A percentile compares a stretch with the other conserved stretches of the same genome.
These are phyloP conservation scores for Heliangelus exortis DNA, from an alignment of 2,797 vertebrate genomes.

Conservation along the genomic window DNA sequence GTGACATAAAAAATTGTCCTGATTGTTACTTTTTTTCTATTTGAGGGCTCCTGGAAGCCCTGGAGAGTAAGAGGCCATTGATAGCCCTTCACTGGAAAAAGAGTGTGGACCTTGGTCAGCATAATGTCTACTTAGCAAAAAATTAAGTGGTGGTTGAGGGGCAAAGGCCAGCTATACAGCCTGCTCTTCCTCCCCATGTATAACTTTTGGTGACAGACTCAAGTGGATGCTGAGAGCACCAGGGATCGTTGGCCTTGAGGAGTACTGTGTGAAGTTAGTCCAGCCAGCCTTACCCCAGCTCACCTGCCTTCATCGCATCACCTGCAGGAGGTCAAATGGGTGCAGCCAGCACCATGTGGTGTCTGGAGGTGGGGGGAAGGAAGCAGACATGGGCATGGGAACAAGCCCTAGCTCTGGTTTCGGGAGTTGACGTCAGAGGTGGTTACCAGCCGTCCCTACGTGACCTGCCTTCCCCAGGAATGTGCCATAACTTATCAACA, in stretches of 20 bases:
- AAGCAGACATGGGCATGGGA: not conserved
- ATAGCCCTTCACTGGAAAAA: not conserved
- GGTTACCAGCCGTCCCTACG: rapidly evolving
- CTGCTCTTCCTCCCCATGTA: rapidly evolving
- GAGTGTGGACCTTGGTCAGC: not conserved
- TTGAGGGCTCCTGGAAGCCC: not conserved
- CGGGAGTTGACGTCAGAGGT: rapidly evolving
- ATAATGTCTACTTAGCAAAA: not conserved
- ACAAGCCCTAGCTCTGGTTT: not conserved
- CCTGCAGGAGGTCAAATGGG: not conserved
- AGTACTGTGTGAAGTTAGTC: not conserved
- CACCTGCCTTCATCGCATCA: not conserved
- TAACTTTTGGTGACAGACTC: not conserved
- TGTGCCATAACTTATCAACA: rapidly evolving
- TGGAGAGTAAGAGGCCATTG: not conserved
- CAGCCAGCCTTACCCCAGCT: not conserved
- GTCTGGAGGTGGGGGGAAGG: not conserved
- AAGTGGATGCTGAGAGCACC: rapidly evolving
- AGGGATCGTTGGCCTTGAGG: not conserved
- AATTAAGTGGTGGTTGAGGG: not conserved
- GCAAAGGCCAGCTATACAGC: not conserved
- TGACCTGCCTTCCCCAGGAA: not conserved
- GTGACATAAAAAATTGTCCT: not conserved
- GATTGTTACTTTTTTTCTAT: rapidly evolving
- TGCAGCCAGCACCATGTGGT: rapidly evolving